phyloP scores from a whole-genome alignment of 1,140 invertebrate genomes.

The Plectrocnemia conspersa region DNA sequence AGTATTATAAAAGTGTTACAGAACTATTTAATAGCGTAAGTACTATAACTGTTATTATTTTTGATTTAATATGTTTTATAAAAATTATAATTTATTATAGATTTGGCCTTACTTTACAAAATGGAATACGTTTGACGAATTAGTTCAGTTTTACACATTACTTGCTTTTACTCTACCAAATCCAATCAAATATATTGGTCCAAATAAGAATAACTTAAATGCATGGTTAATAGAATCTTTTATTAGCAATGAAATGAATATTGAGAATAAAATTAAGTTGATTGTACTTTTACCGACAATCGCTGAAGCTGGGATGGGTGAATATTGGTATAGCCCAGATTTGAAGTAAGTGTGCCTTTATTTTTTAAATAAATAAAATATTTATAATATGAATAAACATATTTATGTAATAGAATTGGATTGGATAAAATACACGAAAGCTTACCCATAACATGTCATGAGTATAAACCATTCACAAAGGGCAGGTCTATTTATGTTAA shows the following conservation, averaged over 20 bases:
- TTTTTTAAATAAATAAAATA: background rate
- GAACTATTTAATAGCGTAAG: background rate
- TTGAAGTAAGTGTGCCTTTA: background rate
- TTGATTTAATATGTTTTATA: constrained; percentile 7
- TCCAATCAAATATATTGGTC: constrained; percentile 11
- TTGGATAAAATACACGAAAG: constrained; percentile 6
- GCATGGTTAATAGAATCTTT: constrained; percentile 10
- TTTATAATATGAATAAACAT: background rate
- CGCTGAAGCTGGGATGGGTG: background rate
- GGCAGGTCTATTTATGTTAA: constrained; percentile 15
- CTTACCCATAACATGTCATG: constrained; percentile 21
- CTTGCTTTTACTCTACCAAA: constrained; percentile 18
- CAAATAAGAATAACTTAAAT: background rate
- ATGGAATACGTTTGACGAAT: background rate
- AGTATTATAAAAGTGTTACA: background rate
- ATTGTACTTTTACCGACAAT: constrained; percentile 15
- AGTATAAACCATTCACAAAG: constrained; percentile 10
- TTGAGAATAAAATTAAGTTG: constrained; percentile 11
- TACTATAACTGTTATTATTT: background rate
- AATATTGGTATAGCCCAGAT: constrained; percentile 6
- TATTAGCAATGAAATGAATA: background rate
- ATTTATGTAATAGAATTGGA: constrained; percentile 9
- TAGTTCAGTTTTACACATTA: constrained; percentile 19
- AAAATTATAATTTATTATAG: constrained; percentile 15
- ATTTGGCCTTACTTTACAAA: constrained; percentile 22